A percentile compares a stretch with the other conserved stretches of the same genome.
phyloP scores from a whole-genome alignment of 2,113 vertebrate species.

The Trematocara zebra region DNA sequence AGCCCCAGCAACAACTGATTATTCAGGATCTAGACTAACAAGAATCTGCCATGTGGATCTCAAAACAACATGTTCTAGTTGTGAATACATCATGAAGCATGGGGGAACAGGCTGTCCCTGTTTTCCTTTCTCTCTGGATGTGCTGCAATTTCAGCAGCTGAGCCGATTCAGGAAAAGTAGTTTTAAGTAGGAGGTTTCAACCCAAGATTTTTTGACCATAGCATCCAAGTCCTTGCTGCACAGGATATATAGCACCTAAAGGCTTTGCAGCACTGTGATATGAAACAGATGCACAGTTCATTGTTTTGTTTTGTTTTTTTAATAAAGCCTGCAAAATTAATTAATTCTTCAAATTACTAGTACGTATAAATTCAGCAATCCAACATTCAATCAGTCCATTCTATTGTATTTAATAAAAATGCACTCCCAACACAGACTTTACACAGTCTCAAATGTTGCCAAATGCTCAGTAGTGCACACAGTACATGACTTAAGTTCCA shows the following conservation, averaged over 20 bases:
- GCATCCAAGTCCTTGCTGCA: not conserved
- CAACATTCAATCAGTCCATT: not conserved
- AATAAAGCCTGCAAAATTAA: not conserved
- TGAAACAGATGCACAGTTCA: not conserved
- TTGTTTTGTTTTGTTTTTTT: accelerated
- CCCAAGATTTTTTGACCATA: not conserved
- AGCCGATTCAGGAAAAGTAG: not conserved
- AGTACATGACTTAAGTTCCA: not conserved
- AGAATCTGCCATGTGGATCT: constrained; percentile 57
- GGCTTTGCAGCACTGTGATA: not conserved
- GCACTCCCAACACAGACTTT: not conserved
- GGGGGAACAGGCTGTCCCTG: constrained; percentile 28
- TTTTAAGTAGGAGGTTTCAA: constrained; percentile 12
- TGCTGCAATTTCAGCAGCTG: not conserved
- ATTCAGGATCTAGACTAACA: constrained; percentile 60
- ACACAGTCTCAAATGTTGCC: not conserved
- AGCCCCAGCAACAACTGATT: constrained; percentile 53
- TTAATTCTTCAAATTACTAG: not conserved
- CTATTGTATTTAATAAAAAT: not conserved
- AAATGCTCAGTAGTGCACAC: not conserved
- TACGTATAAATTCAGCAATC: not conserved
- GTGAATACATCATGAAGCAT: constrained; percentile 57
- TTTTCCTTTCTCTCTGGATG: constrained; percentile 5
- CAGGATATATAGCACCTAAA: not conserved
- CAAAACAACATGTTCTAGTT: constrained; percentile 53